Percentiles rank a stretch among this genome's conserved stretches.
Evolutionary conservation across 2,888 invertebrate genomes (phyloP).

Genomic region (Limnephilus lunatus): DNA sequence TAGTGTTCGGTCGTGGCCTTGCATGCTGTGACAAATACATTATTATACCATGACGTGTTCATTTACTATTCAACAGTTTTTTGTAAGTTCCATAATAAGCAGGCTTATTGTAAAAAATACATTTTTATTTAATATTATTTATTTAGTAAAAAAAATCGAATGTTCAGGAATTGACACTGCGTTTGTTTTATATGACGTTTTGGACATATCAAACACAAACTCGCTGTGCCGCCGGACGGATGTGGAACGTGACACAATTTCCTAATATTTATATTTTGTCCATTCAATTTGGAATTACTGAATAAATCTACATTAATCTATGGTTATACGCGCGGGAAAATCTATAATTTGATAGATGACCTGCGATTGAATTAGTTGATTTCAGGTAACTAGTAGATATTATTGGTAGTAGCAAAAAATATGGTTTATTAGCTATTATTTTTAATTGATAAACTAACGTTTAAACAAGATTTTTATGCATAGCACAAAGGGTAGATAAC

Average conservation of each 20-base stretch:
- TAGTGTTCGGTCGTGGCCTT: too few relatives aligned
- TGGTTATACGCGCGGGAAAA: too few relatives aligned
- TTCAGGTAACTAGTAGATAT: background rate
- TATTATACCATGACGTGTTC: too few relatives aligned
- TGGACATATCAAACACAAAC: background rate
- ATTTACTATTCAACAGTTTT: background rate
- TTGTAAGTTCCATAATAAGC: background rate
- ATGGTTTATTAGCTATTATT: background rate
- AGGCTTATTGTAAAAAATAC: background rate
- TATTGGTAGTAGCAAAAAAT: background rate
- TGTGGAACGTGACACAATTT: conserved; percentile 10
- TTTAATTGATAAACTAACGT: too few relatives aligned
- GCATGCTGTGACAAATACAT: too few relatives aligned
- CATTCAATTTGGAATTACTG: background rate
- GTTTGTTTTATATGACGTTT: conserved; percentile 18
- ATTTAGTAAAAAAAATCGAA: too few relatives aligned
- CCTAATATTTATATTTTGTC: background rate
- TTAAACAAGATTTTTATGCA: too few relatives aligned
- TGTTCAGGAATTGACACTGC: background rate
- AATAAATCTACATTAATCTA: background rate
- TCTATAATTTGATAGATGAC: background rate
- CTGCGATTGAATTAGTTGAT: background rate
- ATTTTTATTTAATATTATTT: too few relatives aligned
- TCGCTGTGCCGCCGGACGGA: background rate
- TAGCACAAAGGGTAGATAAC: too few relatives aligned